Conservation (phyloP, 2,888 invertebrate species). For the Candidula unifasciata region DNA sequence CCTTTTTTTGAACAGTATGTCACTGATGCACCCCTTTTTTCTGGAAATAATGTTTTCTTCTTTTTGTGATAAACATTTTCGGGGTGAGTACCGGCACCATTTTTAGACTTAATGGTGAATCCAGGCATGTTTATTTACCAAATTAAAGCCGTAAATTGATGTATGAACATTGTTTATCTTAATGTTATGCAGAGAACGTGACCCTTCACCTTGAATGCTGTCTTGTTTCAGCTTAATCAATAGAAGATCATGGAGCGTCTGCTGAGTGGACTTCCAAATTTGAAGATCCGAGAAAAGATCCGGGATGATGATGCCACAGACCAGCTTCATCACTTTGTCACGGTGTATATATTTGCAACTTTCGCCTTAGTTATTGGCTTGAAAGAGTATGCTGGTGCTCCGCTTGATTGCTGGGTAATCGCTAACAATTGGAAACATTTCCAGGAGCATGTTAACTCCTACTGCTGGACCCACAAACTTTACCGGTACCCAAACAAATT, state of each 20-base stretch:
- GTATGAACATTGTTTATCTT: neutral
- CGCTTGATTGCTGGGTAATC: slow-evolving; percentile 52
- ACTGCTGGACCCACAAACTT: slow-evolving; percentile 53
- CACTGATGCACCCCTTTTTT: too few species aligned
- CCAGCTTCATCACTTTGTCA: slow-evolving; percentile 56
- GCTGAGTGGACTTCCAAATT: slow-evolving; percentile 20
- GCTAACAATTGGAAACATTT: slow-evolving; percentile 43
- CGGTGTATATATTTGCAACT: slow-evolving; percentile 53
- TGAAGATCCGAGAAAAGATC: slow-evolving; percentile 44
- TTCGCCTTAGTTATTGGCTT: slow-evolving; percentile 51
- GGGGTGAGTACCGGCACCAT: too few species aligned
- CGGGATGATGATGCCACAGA: slow-evolving; percentile 52
- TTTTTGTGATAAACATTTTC: too few species aligned
- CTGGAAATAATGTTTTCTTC: too few species aligned
- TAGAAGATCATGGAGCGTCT: slow-evolving; percentile 26
- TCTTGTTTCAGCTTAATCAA: neutral
- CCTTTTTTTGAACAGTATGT: too few species aligned
- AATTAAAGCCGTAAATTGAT: too few species aligned
- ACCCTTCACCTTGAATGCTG: neutral
- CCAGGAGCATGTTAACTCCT: slow-evolving; percentile 54
- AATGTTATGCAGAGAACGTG: neutral
- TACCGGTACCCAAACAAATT: slow-evolving; percentile 49
- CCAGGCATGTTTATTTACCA: too few species aligned
- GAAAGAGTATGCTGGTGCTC: slow-evolving; percentile 51
- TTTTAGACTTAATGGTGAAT: too few species aligned